phyloP scores from a whole-genome alignment of 2,888 invertebrate species.

The Drosophila siamana region DNA sequence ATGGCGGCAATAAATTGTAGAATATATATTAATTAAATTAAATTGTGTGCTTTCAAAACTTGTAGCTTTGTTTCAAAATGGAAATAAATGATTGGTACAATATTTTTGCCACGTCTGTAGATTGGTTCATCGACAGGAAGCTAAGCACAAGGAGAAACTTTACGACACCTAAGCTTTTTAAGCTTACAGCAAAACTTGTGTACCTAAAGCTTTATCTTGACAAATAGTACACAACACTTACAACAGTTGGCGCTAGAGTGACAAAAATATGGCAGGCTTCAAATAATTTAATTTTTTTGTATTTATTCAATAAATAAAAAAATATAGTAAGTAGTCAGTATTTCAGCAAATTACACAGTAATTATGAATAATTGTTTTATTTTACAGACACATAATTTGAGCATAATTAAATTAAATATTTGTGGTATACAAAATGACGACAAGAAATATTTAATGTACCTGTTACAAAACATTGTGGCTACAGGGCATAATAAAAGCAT shows the following conservation, averaged over 20 bases:
- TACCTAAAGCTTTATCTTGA: background rate
- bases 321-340: too few relatives aligned
- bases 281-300: background rate
- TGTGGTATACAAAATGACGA: too few relatives aligned
- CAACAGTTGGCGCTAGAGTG: slow-evolving; percentile 5
- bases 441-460: too few relatives aligned
- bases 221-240: background rate
- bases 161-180: background rate
- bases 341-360: too few relatives aligned
- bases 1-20: too few relatives aligned
- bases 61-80: background rate
- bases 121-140: slow-evolving; percentile 16
- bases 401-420: too few relatives aligned
- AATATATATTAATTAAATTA: too few relatives aligned
- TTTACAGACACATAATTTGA: too few relatives aligned
- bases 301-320: background rate
- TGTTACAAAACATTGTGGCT: too few relatives aligned
- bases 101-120: slow-evolving; percentile 13
- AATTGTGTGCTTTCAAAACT: background rate
- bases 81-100: background rate
- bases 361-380: too few relatives aligned
- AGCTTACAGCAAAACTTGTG: background rate
- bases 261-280: too few relatives aligned
- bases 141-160: background rate
- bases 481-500: slow-evolving; percentile 18